These are phyloP conservation scores for Diglossa brunneiventris DNA, from an alignment of 2,113 vertebrate genomes.

Conservation along the genomic window DNA sequence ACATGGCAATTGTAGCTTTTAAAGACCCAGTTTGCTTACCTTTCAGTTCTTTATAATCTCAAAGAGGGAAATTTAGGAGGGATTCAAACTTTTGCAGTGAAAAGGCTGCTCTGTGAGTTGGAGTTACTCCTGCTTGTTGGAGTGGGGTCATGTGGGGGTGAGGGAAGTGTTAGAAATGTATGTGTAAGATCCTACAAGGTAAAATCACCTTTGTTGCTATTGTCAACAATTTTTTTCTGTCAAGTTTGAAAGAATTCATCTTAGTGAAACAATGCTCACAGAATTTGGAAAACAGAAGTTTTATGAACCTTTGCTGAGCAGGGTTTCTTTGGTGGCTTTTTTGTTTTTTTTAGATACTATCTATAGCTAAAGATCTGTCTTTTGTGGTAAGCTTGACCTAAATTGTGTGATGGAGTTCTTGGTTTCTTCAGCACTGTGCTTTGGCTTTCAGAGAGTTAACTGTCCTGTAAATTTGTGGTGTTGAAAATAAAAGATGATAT, in stretches of 20 bases:
- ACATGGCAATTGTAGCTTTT: neutral
- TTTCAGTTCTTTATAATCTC: neutral
- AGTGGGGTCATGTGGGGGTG: neutral
- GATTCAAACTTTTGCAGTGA: neutral
- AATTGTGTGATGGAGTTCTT: neutral
- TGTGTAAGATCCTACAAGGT: neutral
- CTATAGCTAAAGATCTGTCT: neutral
- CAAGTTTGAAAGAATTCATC: neutral
- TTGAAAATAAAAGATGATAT: neutral
- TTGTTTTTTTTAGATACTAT: neutral
- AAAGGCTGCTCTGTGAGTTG: neutral
- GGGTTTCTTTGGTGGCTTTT: neutral
- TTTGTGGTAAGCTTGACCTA: neutral
- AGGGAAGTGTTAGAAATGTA: neutral
- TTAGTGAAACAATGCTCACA: neutral
- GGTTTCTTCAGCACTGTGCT: neutral
- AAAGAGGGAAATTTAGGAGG: neutral
- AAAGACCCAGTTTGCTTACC: neutral
- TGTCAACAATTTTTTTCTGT: neutral
- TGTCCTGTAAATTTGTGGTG: neutral
- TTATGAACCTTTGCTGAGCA: neutral
- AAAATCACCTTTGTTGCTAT: neutral
- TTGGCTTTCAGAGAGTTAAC: neutral
- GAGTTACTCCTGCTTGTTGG: neutral
- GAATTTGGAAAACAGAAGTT: neutral